Base-by-base conservation (phyloP, 2,888 invertebrate genomes). In the Folsomia manolachei region DNA sequence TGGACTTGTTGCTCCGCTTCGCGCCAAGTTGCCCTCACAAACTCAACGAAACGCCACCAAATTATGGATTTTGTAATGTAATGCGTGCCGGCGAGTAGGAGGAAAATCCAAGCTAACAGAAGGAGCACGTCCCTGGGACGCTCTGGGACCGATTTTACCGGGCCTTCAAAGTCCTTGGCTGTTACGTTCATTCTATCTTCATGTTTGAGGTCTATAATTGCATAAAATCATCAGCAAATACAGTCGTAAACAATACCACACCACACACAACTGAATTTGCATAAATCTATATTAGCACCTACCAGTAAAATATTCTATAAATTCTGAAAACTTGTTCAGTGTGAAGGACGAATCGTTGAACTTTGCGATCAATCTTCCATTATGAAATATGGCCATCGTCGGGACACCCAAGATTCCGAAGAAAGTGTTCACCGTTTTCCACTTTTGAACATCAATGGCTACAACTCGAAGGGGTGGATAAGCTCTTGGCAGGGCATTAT, bases 381-480 rank as follows among this genome's bases (percentile, higher is more conserved):
- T 95, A 81, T 95, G 94, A 81, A 96, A 93, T 76, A 97, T 86
- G 85, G 95, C 88, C 39, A 95, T 83, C 1, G 94, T 93, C 7
- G 96, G 96, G 53, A 96, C 90, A 21, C 94, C 95, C 9, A 94
- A 90, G 72, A 95, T 92, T 11, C 95, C 95, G 84, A 93, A 94
- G 81, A 94, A 93, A 0, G 94, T 92, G 84, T 94, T 95, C 66
- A 94, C 76, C 9, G 84, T 83, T 51, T 80, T 65, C 70, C 78
- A 71, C 23, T 73, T 52, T 1, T 75, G 75, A 1, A 76, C 76
- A 71, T 98, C 95, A 21, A 97, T 89, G 1, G 93, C 97, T 11
- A 94, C 91, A 83, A 95, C 89, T 84, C 91, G 91, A 0, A 98
- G 87, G 80, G 90, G 89, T 1, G 95, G 94, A 84, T 93, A 97